Percentiles rank a stretch among this genome's conserved stretches.
Evolutionary conservation across 2,797 vertebrate species (phyloP).

Genomic region (Delichon dasypus): DNA sequence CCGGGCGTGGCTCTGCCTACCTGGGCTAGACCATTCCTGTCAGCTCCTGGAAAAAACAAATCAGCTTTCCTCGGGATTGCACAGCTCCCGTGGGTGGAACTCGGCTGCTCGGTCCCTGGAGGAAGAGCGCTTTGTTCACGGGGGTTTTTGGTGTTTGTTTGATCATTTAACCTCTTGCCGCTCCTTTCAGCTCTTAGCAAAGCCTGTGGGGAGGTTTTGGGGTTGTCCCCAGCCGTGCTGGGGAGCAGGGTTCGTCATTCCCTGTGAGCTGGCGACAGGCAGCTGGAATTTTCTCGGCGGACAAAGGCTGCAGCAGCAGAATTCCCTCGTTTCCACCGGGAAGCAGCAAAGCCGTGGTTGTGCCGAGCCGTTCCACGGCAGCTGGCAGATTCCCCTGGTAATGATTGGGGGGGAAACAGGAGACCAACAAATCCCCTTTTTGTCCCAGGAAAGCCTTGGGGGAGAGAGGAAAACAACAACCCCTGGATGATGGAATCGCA

Average conservation of each 20-base stretch:
- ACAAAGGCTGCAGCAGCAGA: not conserved
- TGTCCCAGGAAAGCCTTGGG: not conserved
- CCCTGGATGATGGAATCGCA: too few relatives aligned
- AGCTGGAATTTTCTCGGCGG: not conserved
- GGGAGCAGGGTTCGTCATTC: not conserved
- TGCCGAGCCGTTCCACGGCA: not conserved
- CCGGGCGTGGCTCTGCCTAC: not conserved
- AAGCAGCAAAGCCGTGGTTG: not conserved
- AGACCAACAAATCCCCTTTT: not conserved
- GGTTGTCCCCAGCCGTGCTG: not conserved
- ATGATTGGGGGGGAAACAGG: not conserved
- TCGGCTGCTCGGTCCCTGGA: not conserved
- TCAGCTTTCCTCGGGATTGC: not conserved
- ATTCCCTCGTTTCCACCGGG: not conserved
- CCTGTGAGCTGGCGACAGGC: not conserved
- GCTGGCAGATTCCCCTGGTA: not conserved
- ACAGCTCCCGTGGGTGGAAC: not conserved
- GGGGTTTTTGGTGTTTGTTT: not conserved
- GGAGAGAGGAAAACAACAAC: not conserved
- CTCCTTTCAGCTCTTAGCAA: not conserved
- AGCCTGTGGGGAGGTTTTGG: not conserved
- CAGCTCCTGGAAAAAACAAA: not conserved
- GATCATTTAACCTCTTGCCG: rapidly evolving
- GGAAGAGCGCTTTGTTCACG: not conserved
- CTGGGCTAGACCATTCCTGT: not conserved